Base-by-base conservation (phyloP, 1,140 invertebrate genomes). In the Heliconius congener region DNA sequence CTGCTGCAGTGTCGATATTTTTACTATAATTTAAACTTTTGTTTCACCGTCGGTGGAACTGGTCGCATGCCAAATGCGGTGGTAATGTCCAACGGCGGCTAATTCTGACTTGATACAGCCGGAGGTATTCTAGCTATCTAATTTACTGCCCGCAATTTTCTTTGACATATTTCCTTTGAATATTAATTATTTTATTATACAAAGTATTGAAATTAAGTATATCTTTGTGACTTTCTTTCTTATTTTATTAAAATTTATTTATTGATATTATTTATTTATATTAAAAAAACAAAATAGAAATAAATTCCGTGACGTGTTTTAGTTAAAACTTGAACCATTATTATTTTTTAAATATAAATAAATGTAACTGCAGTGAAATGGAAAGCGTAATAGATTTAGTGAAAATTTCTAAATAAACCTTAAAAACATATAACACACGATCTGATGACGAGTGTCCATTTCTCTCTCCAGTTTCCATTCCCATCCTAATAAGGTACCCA, bases 41-140 rank as follows among this genome's bases (percentile, higher is more conserved):
- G 60, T 13, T 66, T 5, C 27, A 76, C 18, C 34, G 23, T 46
- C 70, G 52, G 80, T 82, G 23, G 27, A 23, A 73, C 42, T 42
- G 8, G 80, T 5, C 82, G 34, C 37, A 37, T 39, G 73, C 78
- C 86, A 78, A 87, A 85, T 83, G 85, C 85, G 81, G 81, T 79
- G 79, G 86, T 84, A 84, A 84, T 83, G 83, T 76, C 71, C 77
- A 78, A 77, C 78, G 72, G 80, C 80, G 76, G 79, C 81, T 85
- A 85, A 86, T 82, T 84, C 81, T 79, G 71, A 80, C 79, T 83
- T 74, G 83, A 83, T 83, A 83, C 79, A 66, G 73, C 71, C 70
- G 75, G 79, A 79, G 76, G 80, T 78, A 78, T 80, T 84, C 78
- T 79, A 81, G 75, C 76, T 77, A 76, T 80, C 80, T 81, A 81